Conservation (phyloP, 2,113 vertebrate genomes). For the Uropsilus gracilis region DNA sequence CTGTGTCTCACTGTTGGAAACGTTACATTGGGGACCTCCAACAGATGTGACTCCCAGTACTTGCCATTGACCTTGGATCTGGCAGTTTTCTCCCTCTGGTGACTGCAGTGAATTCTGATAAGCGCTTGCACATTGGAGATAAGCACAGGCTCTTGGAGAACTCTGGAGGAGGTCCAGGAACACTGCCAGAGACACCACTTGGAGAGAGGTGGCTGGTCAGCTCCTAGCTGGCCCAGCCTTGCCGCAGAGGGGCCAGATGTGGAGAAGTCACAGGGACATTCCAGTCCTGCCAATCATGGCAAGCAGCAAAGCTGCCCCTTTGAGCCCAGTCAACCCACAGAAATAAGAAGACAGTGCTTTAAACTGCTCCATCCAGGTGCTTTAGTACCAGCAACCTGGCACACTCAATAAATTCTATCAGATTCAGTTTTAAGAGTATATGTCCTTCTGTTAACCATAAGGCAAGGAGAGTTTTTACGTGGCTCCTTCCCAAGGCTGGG, state of each 20-base stretch:
- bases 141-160: neutral
- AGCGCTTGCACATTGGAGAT: neutral
- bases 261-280: neutral
- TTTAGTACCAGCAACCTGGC: neutral
- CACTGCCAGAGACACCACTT: neutral
- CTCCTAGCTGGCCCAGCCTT: neutral
- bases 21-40: neutral
- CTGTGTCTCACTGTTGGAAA: neutral
- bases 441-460: neutral
- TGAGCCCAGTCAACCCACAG: neutral
- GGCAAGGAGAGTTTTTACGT: neutral
- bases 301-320: neutral
- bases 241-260: neutral
- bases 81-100: neutral
- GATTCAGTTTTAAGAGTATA: neutral
- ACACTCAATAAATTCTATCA: neutral
- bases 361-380: neutral
- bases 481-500: neutral
- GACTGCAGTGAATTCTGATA: neutral
- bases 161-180: neutral
- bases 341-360: neutral
- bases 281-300: neutral
- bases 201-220: neutral
- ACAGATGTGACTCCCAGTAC: neutral
- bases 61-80: neutral